A percentile compares a stretch with the other conserved stretches of the same genome.
phyloP scores from a whole-genome alignment of 2,888 invertebrate species.

The Hoplodrina blanda region DNA sequence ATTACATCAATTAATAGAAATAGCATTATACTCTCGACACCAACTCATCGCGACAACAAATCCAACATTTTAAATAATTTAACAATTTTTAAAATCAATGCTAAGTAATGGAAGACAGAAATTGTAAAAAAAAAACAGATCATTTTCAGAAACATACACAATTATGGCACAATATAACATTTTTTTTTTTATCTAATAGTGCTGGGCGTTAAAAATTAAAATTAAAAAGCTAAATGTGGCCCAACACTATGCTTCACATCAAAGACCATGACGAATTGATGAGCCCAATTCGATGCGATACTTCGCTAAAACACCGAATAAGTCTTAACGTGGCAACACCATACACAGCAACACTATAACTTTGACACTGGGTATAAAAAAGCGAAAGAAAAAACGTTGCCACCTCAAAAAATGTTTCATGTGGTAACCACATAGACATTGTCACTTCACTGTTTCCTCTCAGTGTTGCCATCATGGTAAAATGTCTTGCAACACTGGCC shows the following conservation, averaged over 20 bases:
- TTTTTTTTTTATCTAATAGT: constrained; percentile 42
- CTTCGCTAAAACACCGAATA: constrained; percentile 68
- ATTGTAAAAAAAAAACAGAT: constrained; percentile 51
- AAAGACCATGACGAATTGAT: constrained; percentile 67
- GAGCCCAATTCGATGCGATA: constrained; percentile 55
- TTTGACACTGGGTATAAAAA: constrained; percentile 62
- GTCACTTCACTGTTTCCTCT: constrained; percentile 51
- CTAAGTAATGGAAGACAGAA: constrained; percentile 72
- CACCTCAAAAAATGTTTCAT: constrained; percentile 42
- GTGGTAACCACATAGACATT: constrained; percentile 45
- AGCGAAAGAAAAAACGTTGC: constrained; percentile 54
- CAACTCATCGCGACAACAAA: constrained; percentile 58
- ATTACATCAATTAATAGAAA: constrained; percentile 71
- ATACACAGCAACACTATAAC: constrained; percentile 64
- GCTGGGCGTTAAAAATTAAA: constrained; percentile 44
- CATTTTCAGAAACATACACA: constrained; percentile 44
- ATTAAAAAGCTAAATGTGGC: constrained; percentile 49
- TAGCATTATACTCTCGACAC: constrained; percentile 60
- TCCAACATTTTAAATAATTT: constrained; percentile 53
- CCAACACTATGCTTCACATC: constrained; percentile 55
- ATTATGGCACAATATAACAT: constrained; percentile 64
- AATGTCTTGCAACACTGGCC: constrained; percentile 59
- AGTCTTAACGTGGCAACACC: constrained; percentile 66
- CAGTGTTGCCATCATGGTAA: constrained; percentile 57
- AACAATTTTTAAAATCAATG: constrained; percentile 56